Conservation (phyloP, 2,888 invertebrate genomes). For the Syrphus vitripennis region DNA sequence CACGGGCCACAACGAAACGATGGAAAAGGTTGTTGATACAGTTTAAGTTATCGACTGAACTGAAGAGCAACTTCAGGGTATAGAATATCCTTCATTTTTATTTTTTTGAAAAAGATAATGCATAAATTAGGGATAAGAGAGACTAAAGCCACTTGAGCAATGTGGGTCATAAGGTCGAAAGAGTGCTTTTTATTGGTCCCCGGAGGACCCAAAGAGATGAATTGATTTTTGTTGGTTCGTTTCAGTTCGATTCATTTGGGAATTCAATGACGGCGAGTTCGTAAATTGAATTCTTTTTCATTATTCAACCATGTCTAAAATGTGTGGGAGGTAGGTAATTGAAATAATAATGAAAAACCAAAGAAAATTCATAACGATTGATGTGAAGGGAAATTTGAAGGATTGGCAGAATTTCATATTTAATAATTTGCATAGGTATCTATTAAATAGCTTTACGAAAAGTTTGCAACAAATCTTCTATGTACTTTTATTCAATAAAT, state of each 20-base stretch:
- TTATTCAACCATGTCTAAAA: background rate
- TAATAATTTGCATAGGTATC: too few relatives aligned
- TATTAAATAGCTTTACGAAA: too few relatives aligned
- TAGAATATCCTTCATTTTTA: conserved; percentile 6
- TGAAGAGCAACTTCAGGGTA: conserved; percentile 19
- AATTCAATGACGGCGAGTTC: background rate
- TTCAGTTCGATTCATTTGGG: background rate
- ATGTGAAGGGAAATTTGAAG: too few relatives aligned
- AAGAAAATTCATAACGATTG: background rate
- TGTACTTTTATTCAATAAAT: too few relatives aligned
- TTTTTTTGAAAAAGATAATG: conserved; percentile 40
- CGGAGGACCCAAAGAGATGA: background rate
- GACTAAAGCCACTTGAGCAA: conserved; percentile 37
- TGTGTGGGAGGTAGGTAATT: background rate
- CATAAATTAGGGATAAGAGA: conserved; percentile 43
- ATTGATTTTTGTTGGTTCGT: conserved; percentile 47
- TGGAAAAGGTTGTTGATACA: conserved; percentile 27
- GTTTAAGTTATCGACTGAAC: conserved; percentile 38
- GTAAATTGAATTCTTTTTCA: background rate
- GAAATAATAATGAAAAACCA: background rate
- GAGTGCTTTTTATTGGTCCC: conserved; percentile 39
- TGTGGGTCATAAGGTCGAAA: conserved; percentile 53
- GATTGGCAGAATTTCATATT: too few relatives aligned
- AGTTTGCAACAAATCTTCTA: too few relatives aligned
- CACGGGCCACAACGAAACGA: background rate